Base-by-base conservation (phyloP, 2,797 vertebrate genomes). In the Spondyliosoma cantharus region DNA sequence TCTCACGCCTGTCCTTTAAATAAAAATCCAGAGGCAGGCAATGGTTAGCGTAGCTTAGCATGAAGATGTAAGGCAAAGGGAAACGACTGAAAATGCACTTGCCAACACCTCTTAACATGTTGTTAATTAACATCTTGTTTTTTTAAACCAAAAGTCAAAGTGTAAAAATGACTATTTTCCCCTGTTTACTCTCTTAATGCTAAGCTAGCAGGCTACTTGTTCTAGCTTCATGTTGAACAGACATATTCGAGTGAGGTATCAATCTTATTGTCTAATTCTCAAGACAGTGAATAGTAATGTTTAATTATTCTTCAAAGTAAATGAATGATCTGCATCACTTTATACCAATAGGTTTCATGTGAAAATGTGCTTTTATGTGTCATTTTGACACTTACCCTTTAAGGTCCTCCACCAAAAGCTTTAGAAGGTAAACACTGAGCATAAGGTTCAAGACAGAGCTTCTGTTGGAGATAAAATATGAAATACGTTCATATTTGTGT, bases 161-260 rank as follows among this genome's bases (percentile, higher is more conserved):
- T 58, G 29, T 52, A 43, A 67, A 53, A 53, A 60, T 17, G 3
- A 15, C 60, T 5, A 32, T 25, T 15, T 58, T 6, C 22, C 8
- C 32, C 32, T 2, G 1, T 37, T 37, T 37, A 37, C 37, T 37
- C 29, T 69, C 19, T 2, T 65, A 49, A 60, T 76, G 57, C 68
- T 73, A 83, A 46, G 67, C 76, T 83, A 83, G 71, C 24, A 16
- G 14, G 15, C 37, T 62, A 29, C 32, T 65, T 20, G 19, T 32
- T 29, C 22, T 63, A 46, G 57, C n/a, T 48, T 48, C 8, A 37
- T 37, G 37, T 37, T 37, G 37, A 37, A 37, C 37, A 42, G 11
- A 42, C 24, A 22, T 43, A 24, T 48, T 19, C 17, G 17, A 61
- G 60, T 66, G 19, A 29, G 67, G 46, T 65, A 22, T 76, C 49